Evolutionary conservation across 2,797 vertebrate genomes (phyloP).

Genomic region (Ptychobarbus kaznakovi): DNA sequence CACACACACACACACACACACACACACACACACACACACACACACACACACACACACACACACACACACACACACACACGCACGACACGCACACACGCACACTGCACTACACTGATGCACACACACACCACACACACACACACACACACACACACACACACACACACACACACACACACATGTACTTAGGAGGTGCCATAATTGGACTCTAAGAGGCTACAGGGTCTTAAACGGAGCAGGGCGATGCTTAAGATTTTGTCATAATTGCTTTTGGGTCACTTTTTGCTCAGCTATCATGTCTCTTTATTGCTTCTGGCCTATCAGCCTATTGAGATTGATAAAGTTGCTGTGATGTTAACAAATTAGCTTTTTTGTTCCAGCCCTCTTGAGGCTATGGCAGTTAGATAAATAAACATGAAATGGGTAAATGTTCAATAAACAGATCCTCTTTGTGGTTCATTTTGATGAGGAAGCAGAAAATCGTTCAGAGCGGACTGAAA

Average conservation of each 20-base stretch:
- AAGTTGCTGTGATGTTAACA: not conserved
- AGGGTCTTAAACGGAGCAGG: not conserved
- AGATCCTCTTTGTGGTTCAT: not conserved
- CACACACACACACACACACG: not conserved
- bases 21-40: not conserved
- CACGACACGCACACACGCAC: not conserved
- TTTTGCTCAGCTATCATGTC: not conserved
- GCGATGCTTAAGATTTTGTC: not conserved
- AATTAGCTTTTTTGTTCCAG: not conserved
- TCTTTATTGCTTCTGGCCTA: not conserved
- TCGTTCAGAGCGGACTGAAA: not conserved
- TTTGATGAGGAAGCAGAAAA: slow-evolving; percentile 13
- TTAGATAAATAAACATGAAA: slow-evolving; percentile 19
- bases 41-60: not conserved
- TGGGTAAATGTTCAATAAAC: not conserved
- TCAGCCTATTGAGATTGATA: slow-evolving; percentile 31
- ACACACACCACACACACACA: not conserved
- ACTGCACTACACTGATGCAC: too few species aligned
- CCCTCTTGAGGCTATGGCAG: not conserved
- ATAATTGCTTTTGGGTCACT: slow-evolving; percentile 40
- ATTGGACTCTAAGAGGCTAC: slow-evolving; percentile 1
- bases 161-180: slow-evolving; percentile 9
- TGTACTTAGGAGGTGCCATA: not conserved
- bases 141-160: slow-evolving; percentile 16
- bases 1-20: slow-evolving; percentile 21